Evolutionary conservation across 2,888 invertebrate genomes (phyloP), one percentile per base, ranked within the genome.

Genomic region (Eupithecia tripunctaria): DNA sequence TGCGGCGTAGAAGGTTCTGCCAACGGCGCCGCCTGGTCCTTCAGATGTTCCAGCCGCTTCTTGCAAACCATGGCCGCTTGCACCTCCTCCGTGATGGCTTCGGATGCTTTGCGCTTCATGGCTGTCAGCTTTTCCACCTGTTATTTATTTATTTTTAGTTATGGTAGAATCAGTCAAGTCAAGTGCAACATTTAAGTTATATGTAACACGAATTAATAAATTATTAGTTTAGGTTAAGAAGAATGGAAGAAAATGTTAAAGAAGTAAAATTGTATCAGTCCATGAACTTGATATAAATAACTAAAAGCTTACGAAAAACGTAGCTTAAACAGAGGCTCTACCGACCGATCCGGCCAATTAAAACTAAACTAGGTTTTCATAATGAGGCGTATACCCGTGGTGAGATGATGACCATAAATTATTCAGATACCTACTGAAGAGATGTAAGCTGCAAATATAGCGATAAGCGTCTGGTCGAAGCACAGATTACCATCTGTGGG

Each of bases 31-130:
- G 95, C 96, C 82, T 96, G 96, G 78, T 97, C 97, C 86, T 98
- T 98, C 66, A 99, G 93, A 88, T 99, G 99, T 82, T 99, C 98
- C 65, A 99, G 93, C 68, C 99, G 96, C 80, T 98, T 95, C 91
- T 99, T 99, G 87, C 99, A 98, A 0, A 98, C 97, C 86, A 97
- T 96, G 0, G 98, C 98, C 0, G 98, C 98, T 79, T 98, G 97
- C 25, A 98, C 88, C 87, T 99, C 99, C 84, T 99, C 99, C 0
- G 96, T 96, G 73, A 99, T 97, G 64, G 98, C 98, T 90, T 99
- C 99, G 43, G 98, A 98, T 8, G 99, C 98, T 92, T 99, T 99
- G 70, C 99, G 96, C 87, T 99, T 99, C 82, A 99, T 95, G 18
- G 98, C 96, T 82, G 97, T 97, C 47, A 99, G 94, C 84, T 97